Evolutionary conservation across 1,140 invertebrate genomes (phyloP), one percentile per base, ranked within the genome.

Genomic region (Xylocopa sonorina): DNA sequence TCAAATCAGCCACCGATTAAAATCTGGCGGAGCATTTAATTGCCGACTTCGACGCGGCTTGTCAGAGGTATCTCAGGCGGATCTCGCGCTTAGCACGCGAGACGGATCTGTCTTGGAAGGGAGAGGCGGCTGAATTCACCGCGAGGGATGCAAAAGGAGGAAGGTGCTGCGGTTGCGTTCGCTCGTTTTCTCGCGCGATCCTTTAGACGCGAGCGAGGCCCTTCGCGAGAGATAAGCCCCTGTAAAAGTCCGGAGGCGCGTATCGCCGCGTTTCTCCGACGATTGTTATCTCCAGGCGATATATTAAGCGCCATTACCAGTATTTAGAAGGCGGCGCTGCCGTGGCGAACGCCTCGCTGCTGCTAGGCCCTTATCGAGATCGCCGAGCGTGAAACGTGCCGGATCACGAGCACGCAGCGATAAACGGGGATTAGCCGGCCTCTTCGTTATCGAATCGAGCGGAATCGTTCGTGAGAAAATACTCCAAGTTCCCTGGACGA

Each of bases 301-400:
- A 88, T 90, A 89, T 90, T 89, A 89, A 90, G 87, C 86, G 87
- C 85, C 88, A 90, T 90, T 90, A 90, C 85, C 85, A 83, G 88
- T 89, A 90, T 89, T 90, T 90, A 90, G 88, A 90, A 89, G 88
- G 80, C 88, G 87, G 87, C 84, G 80, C 83, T 87, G 83, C 80
- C 81, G 78, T 81, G 68, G 83, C 81, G n/a, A 63, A 82, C 76
- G 82, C 83, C n/a, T 72, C 32, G 62, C 32, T 68, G 63, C 41
- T 38, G 41, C 29, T 41, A n/a, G n/a, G n/a, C 34, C 81, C 86
- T 90, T 90, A 90, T 90, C 89, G 87, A 89, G 89, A 90, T 90
- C 82, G 87, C 58, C 82, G 63, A 32, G 58, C 77, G 69, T 41
- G 78, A 85, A 75, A 78, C 63, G 77, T 77, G 53, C 66, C 67